Evolutionary conservation across 2,797 vertebrate species (phyloP).

Genomic region (Characodon lateralis): DNA sequence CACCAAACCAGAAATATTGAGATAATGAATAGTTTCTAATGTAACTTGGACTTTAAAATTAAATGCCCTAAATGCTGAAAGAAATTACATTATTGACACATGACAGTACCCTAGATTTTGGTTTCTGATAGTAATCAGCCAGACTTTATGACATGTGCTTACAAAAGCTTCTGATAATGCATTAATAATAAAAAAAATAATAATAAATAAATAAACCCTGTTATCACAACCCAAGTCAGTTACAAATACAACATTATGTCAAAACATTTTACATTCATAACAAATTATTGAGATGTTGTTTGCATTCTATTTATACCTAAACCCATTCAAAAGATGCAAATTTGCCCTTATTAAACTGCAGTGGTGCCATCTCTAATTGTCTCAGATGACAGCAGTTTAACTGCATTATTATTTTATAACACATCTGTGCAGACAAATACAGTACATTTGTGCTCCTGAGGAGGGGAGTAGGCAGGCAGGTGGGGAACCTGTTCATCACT

Average conservation of each 20-base stretch:
- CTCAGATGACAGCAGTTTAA: constrained; percentile 34
- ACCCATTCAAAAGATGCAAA: constrained; percentile 12
- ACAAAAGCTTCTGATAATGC: background rate
- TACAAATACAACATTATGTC: background rate
- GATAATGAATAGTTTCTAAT: background rate
- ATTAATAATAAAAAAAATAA: no score
- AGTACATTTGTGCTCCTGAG: constrained; percentile 27
- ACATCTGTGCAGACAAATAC: constrained; percentile 25
- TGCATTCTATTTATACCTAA: background rate
- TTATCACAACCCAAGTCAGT: background rate
- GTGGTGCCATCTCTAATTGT: constrained; percentile 23
- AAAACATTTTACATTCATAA: constrained; percentile 5
- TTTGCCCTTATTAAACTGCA: constrained; percentile 3
- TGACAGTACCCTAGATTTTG: no score
- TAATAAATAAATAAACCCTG: background rate
- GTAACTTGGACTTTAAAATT: background rate
- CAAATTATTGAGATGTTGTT: background rate
- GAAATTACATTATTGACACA: background rate
- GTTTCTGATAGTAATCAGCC: background rate
- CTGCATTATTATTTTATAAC: constrained; percentile 25
- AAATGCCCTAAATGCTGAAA: background rate
- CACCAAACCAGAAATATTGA: constrained; percentile 1
- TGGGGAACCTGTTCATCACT: constrained; percentile 42
- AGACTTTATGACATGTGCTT: background rate
- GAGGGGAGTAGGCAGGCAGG: constrained; percentile 22